These are phyloP conservation scores for Rhinoraja longicauda DNA, from an alignment of 2,797 vertebrate genomes.

Conservation along the genomic window DNA sequence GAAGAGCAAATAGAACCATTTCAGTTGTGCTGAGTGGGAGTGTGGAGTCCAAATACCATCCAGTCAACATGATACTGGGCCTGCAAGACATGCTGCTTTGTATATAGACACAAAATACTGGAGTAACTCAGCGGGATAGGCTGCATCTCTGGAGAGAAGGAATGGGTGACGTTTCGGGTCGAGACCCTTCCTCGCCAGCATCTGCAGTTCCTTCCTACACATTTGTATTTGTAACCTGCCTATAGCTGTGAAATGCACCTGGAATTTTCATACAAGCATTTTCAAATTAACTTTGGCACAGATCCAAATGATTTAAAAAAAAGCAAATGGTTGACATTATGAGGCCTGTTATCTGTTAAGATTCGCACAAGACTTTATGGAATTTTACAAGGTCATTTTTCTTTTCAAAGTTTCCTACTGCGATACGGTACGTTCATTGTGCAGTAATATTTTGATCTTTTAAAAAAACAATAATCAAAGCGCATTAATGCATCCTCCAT, in stretches of 20 bases:
- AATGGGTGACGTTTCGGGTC: too few relatives aligned
- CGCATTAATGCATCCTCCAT: not conserved
- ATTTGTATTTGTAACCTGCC: not conserved
- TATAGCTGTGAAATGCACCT: not conserved
- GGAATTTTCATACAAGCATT: not conserved
- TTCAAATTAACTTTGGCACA: not conserved
- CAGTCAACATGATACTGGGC: not conserved
- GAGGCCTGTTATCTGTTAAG: not conserved
- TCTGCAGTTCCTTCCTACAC: too few relatives aligned
- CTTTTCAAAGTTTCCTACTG: not conserved
- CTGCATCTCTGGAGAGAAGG: too few relatives aligned
- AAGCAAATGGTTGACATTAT: not conserved
- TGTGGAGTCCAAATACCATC: not conserved
- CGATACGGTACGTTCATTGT: not conserved
- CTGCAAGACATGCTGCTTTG: not conserved
- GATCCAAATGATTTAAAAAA: not conserved
- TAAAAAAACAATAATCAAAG: not conserved
- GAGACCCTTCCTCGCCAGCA: too few relatives aligned
- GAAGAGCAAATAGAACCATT: not conserved
- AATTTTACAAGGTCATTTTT: not conserved
- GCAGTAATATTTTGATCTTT: not conserved
- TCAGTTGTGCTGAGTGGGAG: not conserved
- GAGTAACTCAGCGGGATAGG: too few relatives aligned
- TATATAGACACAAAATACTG: too few relatives aligned
- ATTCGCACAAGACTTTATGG: not conserved